phyloP scores from a whole-genome alignment of 37 sponge, comb jelly and placozoan species.

The Mnemiopsis leidyi region DNA sequence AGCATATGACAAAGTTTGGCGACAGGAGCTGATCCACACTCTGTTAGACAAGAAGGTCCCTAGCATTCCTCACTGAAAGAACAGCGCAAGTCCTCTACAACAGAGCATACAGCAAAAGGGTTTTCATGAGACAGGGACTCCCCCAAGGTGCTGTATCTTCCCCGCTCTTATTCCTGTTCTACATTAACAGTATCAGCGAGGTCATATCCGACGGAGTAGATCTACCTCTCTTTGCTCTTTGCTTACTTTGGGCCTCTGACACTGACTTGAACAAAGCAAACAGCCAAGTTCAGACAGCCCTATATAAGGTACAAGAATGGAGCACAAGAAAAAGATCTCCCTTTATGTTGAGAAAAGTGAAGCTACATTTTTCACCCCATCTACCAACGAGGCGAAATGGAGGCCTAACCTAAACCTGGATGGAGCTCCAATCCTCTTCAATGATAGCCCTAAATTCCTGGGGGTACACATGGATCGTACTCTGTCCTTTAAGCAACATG shows the following conservation, averaged over 20 bases:
- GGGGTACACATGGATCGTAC: not conserved
- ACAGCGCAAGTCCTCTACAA: not conserved
- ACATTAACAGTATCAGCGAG: not conserved
- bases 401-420: not conserved
- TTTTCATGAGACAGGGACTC: not conserved
- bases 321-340: not conserved
- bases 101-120: not conserved
- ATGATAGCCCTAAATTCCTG: not conserved
- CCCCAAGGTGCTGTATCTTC: not conserved
- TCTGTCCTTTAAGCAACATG: not conserved
- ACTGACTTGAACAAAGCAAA: not conserved
- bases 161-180: slow-evolving; percentile 5
- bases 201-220: not conserved
- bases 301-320: not conserved
- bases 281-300: not conserved
- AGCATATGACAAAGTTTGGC: slow-evolving; percentile 5
- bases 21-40: not conserved
- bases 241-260: not conserved
- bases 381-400: not conserved
- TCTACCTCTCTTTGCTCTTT: not conserved
- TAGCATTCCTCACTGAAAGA: not conserved
- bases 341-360: not conserved
- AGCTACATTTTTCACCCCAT: not conserved
- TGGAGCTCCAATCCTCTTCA: not conserved
- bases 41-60: not conserved